Conservation (phyloP, 2,888 invertebrate genomes). For the Eustalomyia histrio region DNA sequence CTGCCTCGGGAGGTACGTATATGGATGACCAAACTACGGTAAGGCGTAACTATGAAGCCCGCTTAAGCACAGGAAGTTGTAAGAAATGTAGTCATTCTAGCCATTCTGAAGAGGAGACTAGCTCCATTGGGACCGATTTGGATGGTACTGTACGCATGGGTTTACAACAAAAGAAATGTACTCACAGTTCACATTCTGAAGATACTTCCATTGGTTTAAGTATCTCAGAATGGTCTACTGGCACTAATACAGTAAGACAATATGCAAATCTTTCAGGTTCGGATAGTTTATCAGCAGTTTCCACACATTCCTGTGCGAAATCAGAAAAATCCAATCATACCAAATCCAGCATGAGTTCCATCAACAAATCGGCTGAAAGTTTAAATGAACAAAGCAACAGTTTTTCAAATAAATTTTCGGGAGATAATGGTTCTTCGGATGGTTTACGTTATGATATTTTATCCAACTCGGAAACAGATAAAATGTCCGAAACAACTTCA, state of each 20-base stretch:
- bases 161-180: constrained; percentile 89
- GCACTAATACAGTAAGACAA: constrained; percentile 90
- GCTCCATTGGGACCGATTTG: constrained; percentile 87
- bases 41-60: constrained; percentile 78
- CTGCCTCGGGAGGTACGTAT: constrained; percentile 80
- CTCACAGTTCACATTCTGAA: constrained; percentile 91
- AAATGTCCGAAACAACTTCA: constrained; percentile 84
- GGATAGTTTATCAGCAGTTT: constrained; percentile 82
- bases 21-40: constrained; percentile 82
- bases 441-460: constrained; percentile 82
- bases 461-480: constrained; percentile 83
- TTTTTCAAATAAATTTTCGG: constrained; percentile 78
- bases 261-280: constrained; percentile 88
- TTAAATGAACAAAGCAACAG: constrained; percentile 78
- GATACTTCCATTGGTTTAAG: constrained; percentile 92
- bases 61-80: constrained; percentile 81
- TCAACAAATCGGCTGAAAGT: constrained; percentile 82
- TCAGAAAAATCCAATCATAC: constrained; percentile 83
- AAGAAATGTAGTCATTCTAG: constrained; percentile 86
- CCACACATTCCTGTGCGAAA: constrained; percentile 82
- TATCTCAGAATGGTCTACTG: constrained; percentile 93
- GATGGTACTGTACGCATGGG: constrained; percentile 91
- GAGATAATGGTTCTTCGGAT: constrained; percentile 79
- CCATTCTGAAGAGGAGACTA: constrained; percentile 87
- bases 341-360: constrained; percentile 82